phyloP scores from a whole-genome alignment of 2,888 invertebrate species.

The Ornithoptera alexandrae region DNA sequence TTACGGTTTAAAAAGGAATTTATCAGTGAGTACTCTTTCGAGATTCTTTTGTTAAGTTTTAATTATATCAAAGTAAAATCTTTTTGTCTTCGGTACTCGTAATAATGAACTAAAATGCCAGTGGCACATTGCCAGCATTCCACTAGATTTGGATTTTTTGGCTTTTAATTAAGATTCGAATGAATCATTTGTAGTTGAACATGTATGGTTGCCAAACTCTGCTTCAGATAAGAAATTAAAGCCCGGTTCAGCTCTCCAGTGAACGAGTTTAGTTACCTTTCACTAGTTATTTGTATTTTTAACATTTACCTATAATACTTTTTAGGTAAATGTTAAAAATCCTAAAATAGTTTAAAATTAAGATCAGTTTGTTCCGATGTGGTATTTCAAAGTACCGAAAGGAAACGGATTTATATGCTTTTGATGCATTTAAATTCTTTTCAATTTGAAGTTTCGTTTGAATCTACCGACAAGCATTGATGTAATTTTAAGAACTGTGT shows the following conservation, averaged over 20 bases:
- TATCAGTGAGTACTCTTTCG: slow-evolving; percentile 2
- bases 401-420: too few species aligned
- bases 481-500: neutral
- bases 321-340: too few species aligned
- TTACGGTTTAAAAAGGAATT: slow-evolving; percentile 13
- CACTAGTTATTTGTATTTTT: neutral
- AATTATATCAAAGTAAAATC: slow-evolving; percentile 26
- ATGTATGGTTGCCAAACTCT: slow-evolving; percentile 28
- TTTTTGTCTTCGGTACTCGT: slow-evolving; percentile 27
- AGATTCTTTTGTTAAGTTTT: slow-evolving; percentile 22
- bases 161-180: slow-evolving; percentile 32
- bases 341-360: too few species aligned
- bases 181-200: slow-evolving; percentile 28
- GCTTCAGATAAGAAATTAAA: slow-evolving; percentile 22
- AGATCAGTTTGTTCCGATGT: too few species aligned
- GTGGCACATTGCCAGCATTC: slow-evolving; percentile 30
- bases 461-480: too few species aligned
- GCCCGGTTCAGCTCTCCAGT: neutral
- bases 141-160: slow-evolving; percentile 27
- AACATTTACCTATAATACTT: neutral
- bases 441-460: too few species aligned
- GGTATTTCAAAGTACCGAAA: too few species aligned
- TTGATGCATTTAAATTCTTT: too few species aligned
- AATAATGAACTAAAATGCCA: slow-evolving; percentile 28
- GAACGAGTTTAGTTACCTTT: neutral